Conservation (phyloP, 1,140 invertebrate species). For the Saxidomus purpurata region DNA sequence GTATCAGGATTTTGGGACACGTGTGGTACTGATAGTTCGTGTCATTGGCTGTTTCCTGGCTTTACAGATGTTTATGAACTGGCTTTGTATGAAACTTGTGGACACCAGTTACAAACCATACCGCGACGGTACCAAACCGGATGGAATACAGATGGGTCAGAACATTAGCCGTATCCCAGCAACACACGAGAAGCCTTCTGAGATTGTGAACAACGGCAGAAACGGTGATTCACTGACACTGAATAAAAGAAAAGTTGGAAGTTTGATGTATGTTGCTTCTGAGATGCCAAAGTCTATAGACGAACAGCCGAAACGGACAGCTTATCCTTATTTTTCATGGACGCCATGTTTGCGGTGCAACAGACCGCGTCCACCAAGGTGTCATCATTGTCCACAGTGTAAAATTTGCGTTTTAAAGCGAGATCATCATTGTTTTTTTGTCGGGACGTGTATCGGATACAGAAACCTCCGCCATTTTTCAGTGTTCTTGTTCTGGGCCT, state of each 20-base stretch:
- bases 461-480: constrained; percentile 96
- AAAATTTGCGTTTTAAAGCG: constrained; percentile 86
- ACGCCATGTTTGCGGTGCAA: constrained; percentile 73
- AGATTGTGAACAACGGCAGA: neutral
- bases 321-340: constrained; percentile 78
- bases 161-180: neutral
- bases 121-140: constrained; percentile 53
- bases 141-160: constrained; percentile 15
- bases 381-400: constrained; percentile 79
- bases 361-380: constrained; percentile 72
- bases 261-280: constrained; percentile 61
- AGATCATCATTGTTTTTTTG: constrained; percentile 98
- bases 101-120: constrained; percentile 63
- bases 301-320: constrained; percentile 40
- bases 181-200: neutral
- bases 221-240: neutral
- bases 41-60: constrained; percentile 63
- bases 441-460: constrained; percentile 95
- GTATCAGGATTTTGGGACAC: neutral
- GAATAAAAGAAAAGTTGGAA: constrained; percentile 15
- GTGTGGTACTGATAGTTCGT: neutral
- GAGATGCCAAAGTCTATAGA: constrained; percentile 54
- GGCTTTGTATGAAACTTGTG: constrained; percentile 74
- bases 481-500: constrained; percentile 90
- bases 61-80: constrained; percentile 71